phyloP scores from a whole-genome alignment of 1,140 invertebrate species.

The Melitaea cinxia region DNA sequence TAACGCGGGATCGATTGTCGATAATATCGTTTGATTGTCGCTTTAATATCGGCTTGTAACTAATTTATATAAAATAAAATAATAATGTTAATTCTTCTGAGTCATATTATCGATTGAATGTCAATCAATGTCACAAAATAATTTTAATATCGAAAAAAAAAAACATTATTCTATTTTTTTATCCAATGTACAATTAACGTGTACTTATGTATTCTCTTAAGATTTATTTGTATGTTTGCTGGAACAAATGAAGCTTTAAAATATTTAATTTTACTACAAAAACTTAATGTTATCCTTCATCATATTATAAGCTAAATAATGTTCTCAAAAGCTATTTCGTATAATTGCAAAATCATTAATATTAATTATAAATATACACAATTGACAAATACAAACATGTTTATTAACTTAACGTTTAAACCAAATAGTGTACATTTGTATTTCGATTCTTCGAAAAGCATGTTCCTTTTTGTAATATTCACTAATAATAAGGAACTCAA shows the following conservation, averaged over 20 bases:
- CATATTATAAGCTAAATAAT: too few relatives aligned
- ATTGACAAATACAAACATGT: too few relatives aligned
- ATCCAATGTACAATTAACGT: background rate
- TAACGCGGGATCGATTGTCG: background rate
- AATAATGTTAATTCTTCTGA: background rate
- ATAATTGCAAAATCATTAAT: too few relatives aligned
- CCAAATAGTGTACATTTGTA: too few relatives aligned
- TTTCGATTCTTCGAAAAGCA: too few relatives aligned
- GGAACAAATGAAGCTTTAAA: slow-evolving; percentile 6
- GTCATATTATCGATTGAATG: background rate
- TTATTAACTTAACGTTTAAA: too few relatives aligned
- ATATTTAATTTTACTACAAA: slow-evolving; percentile 2
- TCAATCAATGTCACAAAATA: slow-evolving; percentile 1
- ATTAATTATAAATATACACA: too few relatives aligned
- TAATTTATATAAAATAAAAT: background rate
- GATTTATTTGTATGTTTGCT: background rate
- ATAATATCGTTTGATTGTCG: background rate
- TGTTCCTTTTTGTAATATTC: too few relatives aligned
- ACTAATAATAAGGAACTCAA: too few relatives aligned
- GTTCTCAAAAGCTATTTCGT: too few relatives aligned
- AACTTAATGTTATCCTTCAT: background rate
- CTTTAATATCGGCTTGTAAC: slow-evolving; percentile 7
- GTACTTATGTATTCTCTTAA: background rate
- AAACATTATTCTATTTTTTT: background rate
- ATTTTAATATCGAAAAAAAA: background rate